A percentile compares a stretch with the other conserved stretches of the same genome.
These are phyloP conservation scores for Hormaphis cornu DNA, from an alignment of 1,140 invertebrate species.

Conservation along the genomic window DNA sequence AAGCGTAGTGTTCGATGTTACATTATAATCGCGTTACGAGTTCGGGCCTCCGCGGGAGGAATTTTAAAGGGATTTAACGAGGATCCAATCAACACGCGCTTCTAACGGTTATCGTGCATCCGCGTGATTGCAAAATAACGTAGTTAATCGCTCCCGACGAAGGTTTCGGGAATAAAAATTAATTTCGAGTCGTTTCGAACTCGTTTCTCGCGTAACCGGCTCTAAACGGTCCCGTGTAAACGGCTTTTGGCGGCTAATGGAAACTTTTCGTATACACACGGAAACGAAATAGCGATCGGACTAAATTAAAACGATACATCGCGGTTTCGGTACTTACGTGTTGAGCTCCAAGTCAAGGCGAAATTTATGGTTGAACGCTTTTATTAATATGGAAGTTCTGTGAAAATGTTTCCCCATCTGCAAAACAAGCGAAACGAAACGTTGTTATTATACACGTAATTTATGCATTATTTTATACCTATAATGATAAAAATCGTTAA, in stretches of 20 bases:
- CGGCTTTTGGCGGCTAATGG: neutral
- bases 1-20: too few species aligned
- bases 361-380: constrained; percentile 91
- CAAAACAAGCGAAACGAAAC: constrained; percentile 40
- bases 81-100: too few species aligned
- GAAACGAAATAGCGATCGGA: neutral
- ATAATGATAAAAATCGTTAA: neutral
- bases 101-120: too few species aligned
- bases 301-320: too few species aligned
- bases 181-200: neutral
- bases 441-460: neutral
- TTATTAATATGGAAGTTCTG: constrained; percentile 82
- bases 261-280: neutral
- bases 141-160: neutral
- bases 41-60: too few species aligned
- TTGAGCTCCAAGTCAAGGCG: constrained; percentile 89
- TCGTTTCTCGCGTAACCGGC: too few species aligned
- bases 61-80: too few species aligned
- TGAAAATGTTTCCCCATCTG: constrained; percentile 87
- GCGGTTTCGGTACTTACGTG: constrained; percentile 67
- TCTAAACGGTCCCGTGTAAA: too few species aligned
- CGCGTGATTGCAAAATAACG: too few species aligned
- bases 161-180: neutral
- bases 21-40: too few species aligned
- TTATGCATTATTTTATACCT: too few species aligned